Conservation (phyloP, 2,113 vertebrate species). For the Cygnus atratus region DNA sequence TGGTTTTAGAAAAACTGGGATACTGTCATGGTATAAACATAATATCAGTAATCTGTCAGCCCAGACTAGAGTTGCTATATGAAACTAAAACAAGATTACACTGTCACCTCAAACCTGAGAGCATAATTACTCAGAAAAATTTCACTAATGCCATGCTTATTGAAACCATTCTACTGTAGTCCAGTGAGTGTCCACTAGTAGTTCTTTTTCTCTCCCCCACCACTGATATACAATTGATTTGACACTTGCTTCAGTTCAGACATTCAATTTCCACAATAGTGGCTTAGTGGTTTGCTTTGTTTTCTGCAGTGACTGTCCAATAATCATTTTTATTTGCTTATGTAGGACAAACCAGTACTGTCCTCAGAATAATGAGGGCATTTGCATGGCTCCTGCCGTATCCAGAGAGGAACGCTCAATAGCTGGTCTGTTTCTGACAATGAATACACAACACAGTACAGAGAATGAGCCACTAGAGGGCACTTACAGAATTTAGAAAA, state of each 20-base stretch:
- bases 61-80: not conserved
- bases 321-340: not conserved
- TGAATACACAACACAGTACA: not conserved
- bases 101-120: not conserved
- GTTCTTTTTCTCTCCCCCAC: not conserved
- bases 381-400: not conserved
- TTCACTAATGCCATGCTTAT: not conserved
- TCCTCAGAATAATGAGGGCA: not conserved
- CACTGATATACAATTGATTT: not conserved
- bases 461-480: conserved; percentile 30
- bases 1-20: not conserved
- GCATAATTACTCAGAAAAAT: not conserved
- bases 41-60: not conserved
- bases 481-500: not conserved
- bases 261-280: not conserved
- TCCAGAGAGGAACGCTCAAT: not conserved
- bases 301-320: not conserved
- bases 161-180: not conserved
- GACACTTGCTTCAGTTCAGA: not conserved
- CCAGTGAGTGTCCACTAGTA: not conserved
- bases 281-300: not conserved
- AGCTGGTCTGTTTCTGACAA: not conserved
- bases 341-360: not conserved
- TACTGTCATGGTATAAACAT: not conserved
- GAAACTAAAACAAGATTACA: not conserved